Conservation (phyloP, 2,888 invertebrate genomes). For the Cryptus viduatorius region DNA sequence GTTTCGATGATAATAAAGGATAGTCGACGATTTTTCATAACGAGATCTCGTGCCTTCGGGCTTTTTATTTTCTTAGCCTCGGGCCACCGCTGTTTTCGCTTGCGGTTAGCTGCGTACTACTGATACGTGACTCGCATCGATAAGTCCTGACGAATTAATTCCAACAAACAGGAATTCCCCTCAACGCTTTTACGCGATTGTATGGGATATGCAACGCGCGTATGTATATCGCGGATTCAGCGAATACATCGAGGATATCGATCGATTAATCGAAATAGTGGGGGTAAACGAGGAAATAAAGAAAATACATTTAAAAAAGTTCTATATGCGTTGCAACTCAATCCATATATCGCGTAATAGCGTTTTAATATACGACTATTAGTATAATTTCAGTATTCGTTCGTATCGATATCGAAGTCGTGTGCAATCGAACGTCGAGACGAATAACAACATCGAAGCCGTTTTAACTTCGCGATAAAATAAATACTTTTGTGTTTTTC, state of each 20-base stretch:
- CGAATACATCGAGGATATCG: too few species aligned
- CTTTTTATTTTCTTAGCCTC: conserved; percentile 6
- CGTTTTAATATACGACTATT: conserved; percentile 8
- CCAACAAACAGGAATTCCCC: conserved; percentile 37
- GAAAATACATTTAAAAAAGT: not conserved
- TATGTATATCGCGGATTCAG: not conserved
- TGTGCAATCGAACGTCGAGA: not conserved
- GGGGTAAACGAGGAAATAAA: not conserved
- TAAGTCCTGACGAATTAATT: conserved; percentile 35
- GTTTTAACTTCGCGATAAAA: not conserved
- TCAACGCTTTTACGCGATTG: not conserved
- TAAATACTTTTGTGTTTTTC: not conserved
- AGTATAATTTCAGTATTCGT: not conserved
- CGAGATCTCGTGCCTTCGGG: not conserved
- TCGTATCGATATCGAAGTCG: not conserved
- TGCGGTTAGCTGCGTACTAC: not conserved
- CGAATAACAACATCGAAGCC: not conserved
- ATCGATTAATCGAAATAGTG: too few species aligned
- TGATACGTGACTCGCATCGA: conserved; percentile 25
- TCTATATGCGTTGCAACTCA: not conserved
- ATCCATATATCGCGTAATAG: not conserved
- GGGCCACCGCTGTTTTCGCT: conserved; percentile 19
- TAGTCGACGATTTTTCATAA: not conserved
- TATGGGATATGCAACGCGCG: not conserved
- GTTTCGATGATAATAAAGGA: not conserved